phyloP scores from a whole-genome alignment of 2,888 invertebrate genomes.

The Conchocele bisecta region DNA sequence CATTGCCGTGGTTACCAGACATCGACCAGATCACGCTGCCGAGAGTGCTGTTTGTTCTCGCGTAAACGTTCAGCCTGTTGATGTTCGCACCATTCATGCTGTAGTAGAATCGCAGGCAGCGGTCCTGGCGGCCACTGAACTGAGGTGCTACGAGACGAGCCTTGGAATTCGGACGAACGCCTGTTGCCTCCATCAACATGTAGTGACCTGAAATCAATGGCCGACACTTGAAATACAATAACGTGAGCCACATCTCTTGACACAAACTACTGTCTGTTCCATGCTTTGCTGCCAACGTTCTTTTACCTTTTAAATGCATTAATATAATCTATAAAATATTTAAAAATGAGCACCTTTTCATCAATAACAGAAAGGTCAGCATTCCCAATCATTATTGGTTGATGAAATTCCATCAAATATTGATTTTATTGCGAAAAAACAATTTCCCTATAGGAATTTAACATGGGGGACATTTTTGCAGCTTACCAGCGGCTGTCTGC shows the following conservation, averaged over 20 bases:
- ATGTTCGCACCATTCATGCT: slow-evolving; percentile 75
- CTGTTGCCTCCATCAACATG: slow-evolving; percentile 85
- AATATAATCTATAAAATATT: no score
- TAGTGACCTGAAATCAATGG: slow-evolving; percentile 79
- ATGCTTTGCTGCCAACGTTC: no score
- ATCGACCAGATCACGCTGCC: slow-evolving; percentile 48
- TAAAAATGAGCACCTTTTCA: no score
- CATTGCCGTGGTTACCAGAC: slow-evolving; percentile 60
- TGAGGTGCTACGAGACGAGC: slow-evolving; percentile 66
- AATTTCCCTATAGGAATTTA: no score
- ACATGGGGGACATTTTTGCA: neutral
- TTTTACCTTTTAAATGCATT: no score
- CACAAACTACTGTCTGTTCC: no score
- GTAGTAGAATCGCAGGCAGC: slow-evolving; percentile 74
- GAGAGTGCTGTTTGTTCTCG: slow-evolving; percentile 23
- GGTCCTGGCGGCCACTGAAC: slow-evolving; percentile 45
- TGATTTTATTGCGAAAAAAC: no score
- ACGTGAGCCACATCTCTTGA: no score
- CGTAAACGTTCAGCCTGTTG: slow-evolving; percentile 63
- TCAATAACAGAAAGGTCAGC: no score
- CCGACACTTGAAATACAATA: neutral
- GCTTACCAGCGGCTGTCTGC: slow-evolving; percentile 64
- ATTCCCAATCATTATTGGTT: no score
- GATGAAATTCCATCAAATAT: no score
- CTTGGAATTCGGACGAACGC: slow-evolving; percentile 49